These are phyloP conservation scores for Erythrolamprus reginae DNA, from an alignment of 2,113 vertebrate genomes.

Conservation along the genomic window DNA sequence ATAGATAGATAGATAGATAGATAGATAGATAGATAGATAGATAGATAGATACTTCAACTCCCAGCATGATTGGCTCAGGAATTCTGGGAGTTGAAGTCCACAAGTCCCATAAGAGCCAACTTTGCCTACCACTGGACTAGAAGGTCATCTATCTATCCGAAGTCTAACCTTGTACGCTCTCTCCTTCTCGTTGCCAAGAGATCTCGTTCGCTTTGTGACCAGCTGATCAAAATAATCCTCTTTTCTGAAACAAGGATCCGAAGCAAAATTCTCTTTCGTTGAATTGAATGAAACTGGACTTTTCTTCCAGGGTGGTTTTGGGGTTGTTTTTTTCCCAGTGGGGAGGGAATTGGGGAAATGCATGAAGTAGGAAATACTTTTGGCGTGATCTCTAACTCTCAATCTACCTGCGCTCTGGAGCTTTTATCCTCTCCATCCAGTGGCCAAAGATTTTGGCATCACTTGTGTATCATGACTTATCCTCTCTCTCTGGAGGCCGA, in stretches of 20 bases:
- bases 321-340: accelerated
- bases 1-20: no score
- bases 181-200: neutral
- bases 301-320: neutral
- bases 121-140: no score
- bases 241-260: neutral
- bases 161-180: neutral
- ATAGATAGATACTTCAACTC: no score
- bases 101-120: no score
- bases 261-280: neutral
- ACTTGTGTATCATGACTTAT: neutral
- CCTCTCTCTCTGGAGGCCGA: neutral
- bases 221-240: neutral
- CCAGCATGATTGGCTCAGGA: no score
- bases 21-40: no score
- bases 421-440: neutral
- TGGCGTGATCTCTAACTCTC: neutral
- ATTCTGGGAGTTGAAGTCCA: no score
- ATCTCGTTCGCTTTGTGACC: neutral
- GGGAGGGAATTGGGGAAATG: no score
- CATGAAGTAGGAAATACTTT: accelerated
- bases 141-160: neutral
- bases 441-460: neutral
- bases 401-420: neutral
- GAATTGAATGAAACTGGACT: neutral